Evolutionary conservation across 2,797 vertebrate species (phyloP).

Genomic region (Rhinogobio ventralis): DNA sequence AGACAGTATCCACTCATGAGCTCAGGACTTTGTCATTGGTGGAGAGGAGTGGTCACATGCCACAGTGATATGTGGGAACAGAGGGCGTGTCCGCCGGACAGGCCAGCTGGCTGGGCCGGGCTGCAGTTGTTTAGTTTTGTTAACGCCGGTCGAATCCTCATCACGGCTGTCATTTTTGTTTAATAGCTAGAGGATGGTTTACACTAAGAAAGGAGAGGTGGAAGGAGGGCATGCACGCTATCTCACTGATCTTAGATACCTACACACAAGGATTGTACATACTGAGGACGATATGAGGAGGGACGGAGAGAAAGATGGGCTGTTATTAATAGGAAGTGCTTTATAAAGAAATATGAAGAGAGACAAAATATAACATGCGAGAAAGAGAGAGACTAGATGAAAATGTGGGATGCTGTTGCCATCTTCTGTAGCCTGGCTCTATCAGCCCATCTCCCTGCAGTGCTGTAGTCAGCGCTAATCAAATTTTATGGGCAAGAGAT

Average conservation of each 20-base stretch:
- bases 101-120: slow-evolving; percentile 45
- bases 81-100: slow-evolving; percentile 51
- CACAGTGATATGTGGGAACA: slow-evolving; percentile 72
- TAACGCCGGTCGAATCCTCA: slow-evolving; percentile 62
- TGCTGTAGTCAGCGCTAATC: slow-evolving; percentile 92
- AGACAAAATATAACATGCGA: slow-evolving; percentile 16
- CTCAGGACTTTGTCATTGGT: slow-evolving; percentile 67
- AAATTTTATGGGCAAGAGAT: slow-evolving; percentile 92
- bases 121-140: slow-evolving; percentile 58
- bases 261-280: slow-evolving; percentile 18
- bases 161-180: slow-evolving; percentile 67
- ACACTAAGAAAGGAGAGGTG: slow-evolving; percentile 37
- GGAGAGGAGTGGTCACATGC: slow-evolving; percentile 71
- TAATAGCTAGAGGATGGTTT: slow-evolving; percentile 62
- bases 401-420: slow-evolving; percentile 67
- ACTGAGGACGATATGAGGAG: slow-evolving; percentile 29
- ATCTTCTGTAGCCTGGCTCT: slow-evolving; percentile 81
- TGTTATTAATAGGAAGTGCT: slow-evolving; percentile 55
- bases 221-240: neutral
- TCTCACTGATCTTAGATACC: slow-evolving; percentile 56
- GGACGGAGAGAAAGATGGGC: slow-evolving; percentile 17
- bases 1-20: slow-evolving; percentile 60
- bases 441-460: slow-evolving; percentile 86
- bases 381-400: slow-evolving; percentile 59
- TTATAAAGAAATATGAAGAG: slow-evolving; percentile 61